Percentiles rank a stretch among this genome's conserved stretches.
phyloP scores from a whole-genome alignment of 2,888 invertebrate genomes.

The Aleiodes leptofemur region DNA sequence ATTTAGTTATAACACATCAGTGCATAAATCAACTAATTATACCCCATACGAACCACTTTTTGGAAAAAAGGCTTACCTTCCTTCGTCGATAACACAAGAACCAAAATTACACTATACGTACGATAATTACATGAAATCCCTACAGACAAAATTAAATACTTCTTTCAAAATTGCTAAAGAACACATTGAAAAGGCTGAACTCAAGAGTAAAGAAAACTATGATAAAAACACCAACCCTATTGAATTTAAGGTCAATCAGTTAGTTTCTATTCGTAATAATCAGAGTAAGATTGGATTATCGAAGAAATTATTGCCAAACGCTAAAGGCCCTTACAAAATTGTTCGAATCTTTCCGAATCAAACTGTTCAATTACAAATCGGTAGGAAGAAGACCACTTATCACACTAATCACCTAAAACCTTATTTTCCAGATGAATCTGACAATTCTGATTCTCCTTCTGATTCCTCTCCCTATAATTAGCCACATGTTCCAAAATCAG shows the following conservation, averaged over 20 bases:
- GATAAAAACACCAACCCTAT: constrained; percentile 50
- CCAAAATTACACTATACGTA: too few relatives aligned
- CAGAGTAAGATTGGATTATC: constrained; percentile 15
- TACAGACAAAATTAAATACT: too few relatives aligned
- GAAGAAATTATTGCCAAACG: constrained; percentile 31
- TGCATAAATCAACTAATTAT: too few relatives aligned
- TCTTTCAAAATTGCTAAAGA: too few relatives aligned
- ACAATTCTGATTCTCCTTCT: constrained; percentile 26
- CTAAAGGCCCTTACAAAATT: constrained; percentile 51
- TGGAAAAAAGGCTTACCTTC: too few relatives aligned
- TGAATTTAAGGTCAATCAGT: constrained; percentile 51
- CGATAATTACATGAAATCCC: too few relatives aligned
- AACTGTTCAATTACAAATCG: constrained; percentile 46
- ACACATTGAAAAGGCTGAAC: too few relatives aligned
- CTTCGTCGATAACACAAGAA: too few relatives aligned
- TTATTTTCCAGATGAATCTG: constrained; percentile 40
- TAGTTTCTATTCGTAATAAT: constrained; percentile 44
- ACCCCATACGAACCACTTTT: too few relatives aligned
- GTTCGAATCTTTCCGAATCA: constrained; percentile 43
- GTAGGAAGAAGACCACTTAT: constrained; percentile 42
- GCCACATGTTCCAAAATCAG: neutral
- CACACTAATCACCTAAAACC: constrained; percentile 48
- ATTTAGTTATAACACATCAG: too few relatives aligned
- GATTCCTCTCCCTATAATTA: neutral
- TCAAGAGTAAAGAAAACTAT: constrained; percentile 55